A percentile compares a stretch with the other conserved stretches of the same genome.
Evolutionary conservation across 2,113 vertebrate genomes (phyloP).

Genomic region (Megaleporinus macrocephalus): DNA sequence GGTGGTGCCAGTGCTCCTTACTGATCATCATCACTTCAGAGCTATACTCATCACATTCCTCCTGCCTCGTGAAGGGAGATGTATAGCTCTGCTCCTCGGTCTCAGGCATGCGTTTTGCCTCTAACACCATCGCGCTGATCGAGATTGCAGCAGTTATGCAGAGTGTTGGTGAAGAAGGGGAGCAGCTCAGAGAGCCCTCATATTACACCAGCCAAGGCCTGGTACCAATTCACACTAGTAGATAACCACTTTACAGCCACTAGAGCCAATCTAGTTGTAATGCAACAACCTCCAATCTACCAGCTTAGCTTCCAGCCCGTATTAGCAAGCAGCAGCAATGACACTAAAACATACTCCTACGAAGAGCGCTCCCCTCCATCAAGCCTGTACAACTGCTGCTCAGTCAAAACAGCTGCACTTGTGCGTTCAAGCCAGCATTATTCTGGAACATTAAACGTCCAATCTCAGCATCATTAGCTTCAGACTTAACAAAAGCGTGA

Average conservation of each 20-base stretch:
- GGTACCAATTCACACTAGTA: slow-evolving; percentile 16
- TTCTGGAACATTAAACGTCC: neutral
- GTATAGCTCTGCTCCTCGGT: slow-evolving; percentile 16
- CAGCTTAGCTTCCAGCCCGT: neutral
- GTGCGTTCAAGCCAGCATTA: neutral
- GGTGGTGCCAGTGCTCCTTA: slow-evolving; percentile 18
- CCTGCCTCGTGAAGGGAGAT: slow-evolving; percentile 32
- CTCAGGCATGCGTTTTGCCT: slow-evolving; percentile 21
- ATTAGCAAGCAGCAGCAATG: slow-evolving; percentile 13
- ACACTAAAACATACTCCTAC: slow-evolving; percentile 1
- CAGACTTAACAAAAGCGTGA: neutral
- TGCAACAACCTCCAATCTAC: neutral
- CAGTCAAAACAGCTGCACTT: slow-evolving; percentile 23
- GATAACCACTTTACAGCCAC: slow-evolving; percentile 7
- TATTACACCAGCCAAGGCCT: slow-evolving; percentile 4
- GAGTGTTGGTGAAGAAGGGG: neutral
- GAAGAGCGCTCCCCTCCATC: slow-evolving; percentile 14
- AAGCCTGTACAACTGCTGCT: slow-evolving; percentile 9
- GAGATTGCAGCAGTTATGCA: slow-evolving; percentile 16
- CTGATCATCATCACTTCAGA: slow-evolving; percentile 16
- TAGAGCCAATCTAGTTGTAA: neutral
- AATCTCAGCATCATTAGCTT: neutral
- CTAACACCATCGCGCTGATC: slow-evolving; percentile 28
- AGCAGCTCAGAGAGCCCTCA: neutral
- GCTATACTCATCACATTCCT: slow-evolving; percentile 24